Percentiles rank a stretch among this genome's conserved stretches.
These are phyloP conservation scores for Acrobasis suavella DNA, from an alignment of 2,888 invertebrate species.

Conservation along the genomic window DNA sequence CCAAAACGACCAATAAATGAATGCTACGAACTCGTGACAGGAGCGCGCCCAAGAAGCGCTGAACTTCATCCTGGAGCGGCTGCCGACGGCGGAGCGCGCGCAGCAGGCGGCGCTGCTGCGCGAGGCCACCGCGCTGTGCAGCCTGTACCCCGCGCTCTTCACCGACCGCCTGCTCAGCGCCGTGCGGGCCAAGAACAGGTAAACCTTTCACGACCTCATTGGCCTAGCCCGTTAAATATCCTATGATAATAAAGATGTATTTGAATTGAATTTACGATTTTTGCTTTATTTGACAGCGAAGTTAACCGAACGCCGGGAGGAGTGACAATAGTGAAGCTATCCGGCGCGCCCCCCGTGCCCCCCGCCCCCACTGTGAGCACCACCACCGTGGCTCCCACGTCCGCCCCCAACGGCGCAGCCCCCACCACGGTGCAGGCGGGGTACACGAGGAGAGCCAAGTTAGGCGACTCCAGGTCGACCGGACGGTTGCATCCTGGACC, in stretches of 20 bases:
- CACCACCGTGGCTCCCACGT: slow-evolving; percentile 55
- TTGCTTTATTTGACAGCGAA: slow-evolving; percentile 72
- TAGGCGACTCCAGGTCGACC: slow-evolving; percentile 89
- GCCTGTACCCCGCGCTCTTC: slow-evolving; percentile 90
- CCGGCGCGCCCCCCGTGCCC: slow-evolving; percentile 47
- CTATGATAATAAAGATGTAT: too few species aligned
- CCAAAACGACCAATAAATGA: too few species aligned
- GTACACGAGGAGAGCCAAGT: slow-evolving; percentile 84
- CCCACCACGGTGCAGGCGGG: slow-evolving; percentile 39
- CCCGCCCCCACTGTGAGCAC: slow-evolving; percentile 34
- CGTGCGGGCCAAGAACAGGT: slow-evolving; percentile 85
- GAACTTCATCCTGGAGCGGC: slow-evolving; percentile 89
- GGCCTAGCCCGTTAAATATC: too few species aligned
- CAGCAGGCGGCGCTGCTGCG: slow-evolving; percentile 89
- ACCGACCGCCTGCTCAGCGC: slow-evolving; percentile 90
- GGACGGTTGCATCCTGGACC: slow-evolving; percentile 87
- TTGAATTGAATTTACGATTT: too few species aligned
- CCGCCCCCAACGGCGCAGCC: slow-evolving; percentile 30
- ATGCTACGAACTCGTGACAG: too few species aligned
- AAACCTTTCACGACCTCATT: too few species aligned
- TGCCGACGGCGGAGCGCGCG: slow-evolving; percentile 87
- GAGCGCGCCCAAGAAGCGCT: slow-evolving; percentile 91
- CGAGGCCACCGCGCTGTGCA: slow-evolving; percentile 91
- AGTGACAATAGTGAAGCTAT: slow-evolving; percentile 90
- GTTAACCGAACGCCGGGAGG: slow-evolving; percentile 88